A percentile compares a stretch with the other conserved stretches of the same genome.
These are phyloP conservation scores for Harpalus rubripes DNA, from an alignment of 2,888 invertebrate genomes.

Conservation along the genomic window DNA sequence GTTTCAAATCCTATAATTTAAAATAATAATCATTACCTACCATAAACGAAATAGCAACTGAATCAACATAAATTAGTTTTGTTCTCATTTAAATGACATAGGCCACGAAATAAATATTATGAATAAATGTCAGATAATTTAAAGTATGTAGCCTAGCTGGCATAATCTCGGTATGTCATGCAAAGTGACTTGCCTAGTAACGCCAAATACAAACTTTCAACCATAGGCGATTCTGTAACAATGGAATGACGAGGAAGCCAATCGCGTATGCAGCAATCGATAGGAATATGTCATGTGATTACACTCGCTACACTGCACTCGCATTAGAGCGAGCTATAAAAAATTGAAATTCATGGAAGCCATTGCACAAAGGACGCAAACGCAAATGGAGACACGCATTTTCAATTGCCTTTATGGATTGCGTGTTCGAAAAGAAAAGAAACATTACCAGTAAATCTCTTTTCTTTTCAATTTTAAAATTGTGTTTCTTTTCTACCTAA, in stretches of 20 bases:
- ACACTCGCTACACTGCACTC: constrained; percentile 25
- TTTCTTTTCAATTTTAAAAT: background rate
- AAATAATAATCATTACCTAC: background rate
- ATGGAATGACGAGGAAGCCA: constrained; percentile 18
- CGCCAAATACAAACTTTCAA: constrained; percentile 50
- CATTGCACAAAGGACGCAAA: constrained; percentile 28
- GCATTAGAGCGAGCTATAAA: constrained; percentile 41
- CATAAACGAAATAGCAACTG: too few species aligned
- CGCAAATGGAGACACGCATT: constrained; percentile 18
- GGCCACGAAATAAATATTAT: constrained; percentile 28
- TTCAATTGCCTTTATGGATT: background rate
- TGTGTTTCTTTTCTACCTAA: background rate
- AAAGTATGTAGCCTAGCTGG: constrained; percentile 5
- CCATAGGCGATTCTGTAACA: constrained; percentile 39
- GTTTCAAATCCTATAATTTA: background rate
- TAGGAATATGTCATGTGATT: constrained; percentile 55
- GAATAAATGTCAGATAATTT: constrained; percentile 44
- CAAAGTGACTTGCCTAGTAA: constrained; percentile 53
- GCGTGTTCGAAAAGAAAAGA: background rate
- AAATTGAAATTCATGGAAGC: constrained; percentile 49
- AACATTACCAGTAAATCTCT: background rate
- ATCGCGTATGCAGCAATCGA: constrained; percentile 35
- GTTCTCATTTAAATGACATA: constrained; percentile 7
- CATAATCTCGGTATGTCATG: constrained; percentile 34
- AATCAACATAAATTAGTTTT: constrained; percentile 7